Evolutionary conservation across 2,797 vertebrate genomes (phyloP).

Genomic region (Melopsittacus undulatus): DNA sequence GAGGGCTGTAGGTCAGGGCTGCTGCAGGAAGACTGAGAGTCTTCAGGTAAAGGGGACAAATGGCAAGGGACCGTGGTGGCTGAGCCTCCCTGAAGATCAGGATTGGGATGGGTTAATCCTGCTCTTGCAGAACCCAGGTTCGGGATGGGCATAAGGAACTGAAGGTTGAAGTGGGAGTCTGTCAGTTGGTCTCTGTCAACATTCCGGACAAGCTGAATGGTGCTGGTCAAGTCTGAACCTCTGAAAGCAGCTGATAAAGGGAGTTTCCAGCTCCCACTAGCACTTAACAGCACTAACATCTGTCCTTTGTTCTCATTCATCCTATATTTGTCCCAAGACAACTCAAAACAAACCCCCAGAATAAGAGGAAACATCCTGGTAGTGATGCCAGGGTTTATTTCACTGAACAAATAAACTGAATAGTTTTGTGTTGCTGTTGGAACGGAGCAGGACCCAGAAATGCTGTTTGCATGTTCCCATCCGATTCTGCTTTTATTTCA

Average conservation of each 20-base stretch:
- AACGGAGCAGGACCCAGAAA: slow-evolving; percentile 50
- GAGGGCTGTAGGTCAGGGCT: neutral
- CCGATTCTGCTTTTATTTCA: slow-evolving; percentile 52
- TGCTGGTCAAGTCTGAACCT: neutral
- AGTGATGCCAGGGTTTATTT: slow-evolving; percentile 40
- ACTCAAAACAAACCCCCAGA: neutral
- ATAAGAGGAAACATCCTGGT: slow-evolving; percentile 18
- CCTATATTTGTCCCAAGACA: neutral
- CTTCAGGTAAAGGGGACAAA: neutral
- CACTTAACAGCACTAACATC: neutral
- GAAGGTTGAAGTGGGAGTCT: neutral
- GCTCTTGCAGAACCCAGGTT: neutral
- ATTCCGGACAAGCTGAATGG: neutral
- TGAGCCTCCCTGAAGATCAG: neutral
- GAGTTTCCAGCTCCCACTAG: neutral
- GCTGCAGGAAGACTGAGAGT: neutral
- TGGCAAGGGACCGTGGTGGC: fast-evolving
- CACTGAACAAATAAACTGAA: slow-evolving; percentile 39
- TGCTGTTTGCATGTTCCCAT: slow-evolving; percentile 57
- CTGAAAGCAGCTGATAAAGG: neutral
- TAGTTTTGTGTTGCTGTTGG: slow-evolving; percentile 64
- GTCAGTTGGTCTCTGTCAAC: neutral
- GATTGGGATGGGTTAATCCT: neutral
- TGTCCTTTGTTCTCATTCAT: neutral
- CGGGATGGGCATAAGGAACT: fast-evolving